Percentiles rank a stretch among this genome's conserved stretches.
Evolutionary conservation across 2,797 vertebrate genomes (phyloP).

Genomic region (Etheostoma perlongum): DNA sequence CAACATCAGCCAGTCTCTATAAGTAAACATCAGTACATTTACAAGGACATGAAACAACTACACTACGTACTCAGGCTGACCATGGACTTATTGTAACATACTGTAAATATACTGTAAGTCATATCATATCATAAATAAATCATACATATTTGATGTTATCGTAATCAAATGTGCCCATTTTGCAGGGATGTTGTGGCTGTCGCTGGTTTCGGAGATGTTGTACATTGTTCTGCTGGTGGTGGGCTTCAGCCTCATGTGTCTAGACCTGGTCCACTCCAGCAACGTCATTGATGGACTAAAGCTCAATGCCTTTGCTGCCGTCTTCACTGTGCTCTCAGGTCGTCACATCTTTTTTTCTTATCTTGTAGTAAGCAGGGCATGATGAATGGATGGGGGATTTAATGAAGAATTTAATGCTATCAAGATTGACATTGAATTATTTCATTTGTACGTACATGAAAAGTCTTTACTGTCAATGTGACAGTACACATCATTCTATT

Average conservation of each 20-base stretch:
- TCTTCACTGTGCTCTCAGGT: conserved; percentile 99
- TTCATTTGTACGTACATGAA: not conserved
- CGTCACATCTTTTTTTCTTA: not conserved
- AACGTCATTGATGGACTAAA: conserved; percentile 96
- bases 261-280: conserved; percentile 94
- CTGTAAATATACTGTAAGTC: not conserved
- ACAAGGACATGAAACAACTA: not conserved
- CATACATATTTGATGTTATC: not conserved
- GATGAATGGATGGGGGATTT: not conserved
- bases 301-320: conserved; percentile 95
- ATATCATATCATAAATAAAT: not conserved
- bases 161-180: not conserved
- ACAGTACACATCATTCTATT: not conserved
- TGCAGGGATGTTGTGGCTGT: conserved; percentile 95
- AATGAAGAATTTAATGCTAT: not conserved
- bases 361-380: not conserved
- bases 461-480: not conserved
- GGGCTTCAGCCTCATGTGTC: conserved; percentile 97
- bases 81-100: not conserved
- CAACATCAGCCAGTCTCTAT: not conserved
- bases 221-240: conserved; percentile 94
- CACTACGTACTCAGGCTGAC: not conserved
- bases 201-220: conserved; percentile 94
- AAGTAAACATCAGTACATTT: not conserved
- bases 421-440: not conserved